Conservation (phyloP, 2,888 invertebrate genomes). For the Euplagia quadripunctaria region DNA sequence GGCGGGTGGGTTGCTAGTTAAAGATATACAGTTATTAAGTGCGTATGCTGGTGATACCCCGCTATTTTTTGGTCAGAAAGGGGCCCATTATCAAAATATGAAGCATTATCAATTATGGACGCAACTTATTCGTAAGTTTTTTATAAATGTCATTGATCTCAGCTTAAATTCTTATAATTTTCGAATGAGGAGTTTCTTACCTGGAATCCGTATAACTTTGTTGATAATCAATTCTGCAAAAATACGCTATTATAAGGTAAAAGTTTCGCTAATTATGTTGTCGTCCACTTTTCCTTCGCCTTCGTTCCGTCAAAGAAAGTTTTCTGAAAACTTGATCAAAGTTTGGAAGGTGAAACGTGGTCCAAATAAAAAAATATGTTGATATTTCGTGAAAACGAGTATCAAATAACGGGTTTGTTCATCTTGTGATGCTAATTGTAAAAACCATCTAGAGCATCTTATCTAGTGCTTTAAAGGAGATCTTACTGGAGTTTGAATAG, state of each 20-base stretch:
- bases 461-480: too few species aligned
- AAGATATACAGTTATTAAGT: too few species aligned
- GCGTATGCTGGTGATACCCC: too few species aligned
- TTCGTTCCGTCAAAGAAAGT: conserved; percentile 6
- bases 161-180: not conserved
- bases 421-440: not conserved
- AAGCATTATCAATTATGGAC: too few species aligned
- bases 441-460: too few species aligned
- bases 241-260: conserved; percentile 6
- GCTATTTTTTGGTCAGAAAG: too few species aligned
- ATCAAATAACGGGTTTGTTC: not conserved
- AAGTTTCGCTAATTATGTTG: conserved; percentile 24
- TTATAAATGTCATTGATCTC: not conserved
- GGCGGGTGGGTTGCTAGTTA: too few species aligned
- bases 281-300: conserved; percentile 8
- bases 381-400: conserved; percentile 2
- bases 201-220: not conserved
- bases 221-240: conserved; percentile 5
- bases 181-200: not conserved
- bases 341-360: conserved; percentile 8
- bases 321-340: conserved; percentile 14
- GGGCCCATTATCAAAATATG: too few species aligned
- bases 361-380: conserved; percentile 15
- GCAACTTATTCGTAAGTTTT: too few species aligned
- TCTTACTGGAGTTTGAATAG: too few species aligned